These are phyloP conservation scores for Diceros bicornis DNA, from an alignment of 2,797 vertebrate genomes.

Conservation along the genomic window DNA sequence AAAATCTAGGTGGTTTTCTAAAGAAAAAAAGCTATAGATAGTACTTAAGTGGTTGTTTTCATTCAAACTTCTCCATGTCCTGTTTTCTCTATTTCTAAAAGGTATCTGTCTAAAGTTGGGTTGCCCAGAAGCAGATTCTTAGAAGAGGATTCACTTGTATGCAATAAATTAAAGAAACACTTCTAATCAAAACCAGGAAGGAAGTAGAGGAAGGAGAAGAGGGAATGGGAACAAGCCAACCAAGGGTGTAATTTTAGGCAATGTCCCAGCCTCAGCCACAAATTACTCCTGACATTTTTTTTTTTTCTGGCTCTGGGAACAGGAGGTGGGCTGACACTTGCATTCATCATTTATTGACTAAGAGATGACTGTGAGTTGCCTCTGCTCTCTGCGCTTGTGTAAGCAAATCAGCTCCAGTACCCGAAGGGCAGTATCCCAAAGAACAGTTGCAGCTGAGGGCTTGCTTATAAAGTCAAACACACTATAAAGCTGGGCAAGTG, in stretches of 20 bases:
- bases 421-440: background rate
- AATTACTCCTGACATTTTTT: background rate
- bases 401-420: background rate
- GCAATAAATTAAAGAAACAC: background rate
- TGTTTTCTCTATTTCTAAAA: background rate
- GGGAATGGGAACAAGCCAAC: background rate
- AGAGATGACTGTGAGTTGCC: background rate
- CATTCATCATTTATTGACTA: constrained; percentile 10
- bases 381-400: background rate
- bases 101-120: background rate
- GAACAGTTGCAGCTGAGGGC: background rate
- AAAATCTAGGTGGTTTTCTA: background rate
- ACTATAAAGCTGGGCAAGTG: background rate
- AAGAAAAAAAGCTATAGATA: background rate
- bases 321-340: background rate
- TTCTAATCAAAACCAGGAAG: background rate
- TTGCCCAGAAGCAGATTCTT: background rate
- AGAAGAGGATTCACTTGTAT: background rate
- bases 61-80: background rate
- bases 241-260: background rate
- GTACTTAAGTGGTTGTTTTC: background rate
- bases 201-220: background rate
- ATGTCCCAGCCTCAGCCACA: background rate
- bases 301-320: background rate
- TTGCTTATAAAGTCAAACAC: background rate